phyloP scores from a whole-genome alignment of 2,888 invertebrate genomes.

The Euphydryas editha region DNA sequence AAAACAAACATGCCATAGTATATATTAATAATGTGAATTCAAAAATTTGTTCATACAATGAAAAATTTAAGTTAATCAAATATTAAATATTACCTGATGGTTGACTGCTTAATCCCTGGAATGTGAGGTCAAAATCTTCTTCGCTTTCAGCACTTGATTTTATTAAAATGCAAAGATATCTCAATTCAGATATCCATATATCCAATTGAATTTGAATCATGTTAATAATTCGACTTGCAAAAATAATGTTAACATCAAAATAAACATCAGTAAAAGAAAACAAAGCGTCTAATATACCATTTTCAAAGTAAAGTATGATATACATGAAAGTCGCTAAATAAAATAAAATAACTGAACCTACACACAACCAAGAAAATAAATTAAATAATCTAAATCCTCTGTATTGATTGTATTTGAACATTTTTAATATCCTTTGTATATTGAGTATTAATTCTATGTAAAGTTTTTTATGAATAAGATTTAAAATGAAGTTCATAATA shows the following conservation, averaged over 20 bases:
- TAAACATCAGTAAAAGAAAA: neutral
- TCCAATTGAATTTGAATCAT: neutral
- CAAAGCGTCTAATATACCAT: neutral
- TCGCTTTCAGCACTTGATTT: too few relatives aligned
- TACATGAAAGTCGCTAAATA: neutral
- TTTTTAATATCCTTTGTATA: constrained; percentile 9
- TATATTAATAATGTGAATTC: too few relatives aligned
- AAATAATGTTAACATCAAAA: constrained; percentile 1
- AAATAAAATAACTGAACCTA: neutral
- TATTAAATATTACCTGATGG: neutral
- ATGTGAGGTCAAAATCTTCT: neutral
- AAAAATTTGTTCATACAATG: too few relatives aligned
- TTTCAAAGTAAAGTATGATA: neutral
- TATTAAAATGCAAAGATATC: neutral
- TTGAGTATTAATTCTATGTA: constrained; percentile 5
- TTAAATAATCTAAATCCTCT: neutral
- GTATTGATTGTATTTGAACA: constrained; percentile 1
- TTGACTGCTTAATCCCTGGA: neutral
- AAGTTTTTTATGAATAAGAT: neutral
- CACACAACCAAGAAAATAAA: neutral
- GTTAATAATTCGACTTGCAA: neutral
- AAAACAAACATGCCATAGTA: too few relatives aligned
- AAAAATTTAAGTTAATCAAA: too few relatives aligned
- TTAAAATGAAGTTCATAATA: neutral
- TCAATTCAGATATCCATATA: constrained; percentile 14